Base-by-base conservation (phyloP, 2,113 vertebrate species). In the Addax nasomaculatus region DNA sequence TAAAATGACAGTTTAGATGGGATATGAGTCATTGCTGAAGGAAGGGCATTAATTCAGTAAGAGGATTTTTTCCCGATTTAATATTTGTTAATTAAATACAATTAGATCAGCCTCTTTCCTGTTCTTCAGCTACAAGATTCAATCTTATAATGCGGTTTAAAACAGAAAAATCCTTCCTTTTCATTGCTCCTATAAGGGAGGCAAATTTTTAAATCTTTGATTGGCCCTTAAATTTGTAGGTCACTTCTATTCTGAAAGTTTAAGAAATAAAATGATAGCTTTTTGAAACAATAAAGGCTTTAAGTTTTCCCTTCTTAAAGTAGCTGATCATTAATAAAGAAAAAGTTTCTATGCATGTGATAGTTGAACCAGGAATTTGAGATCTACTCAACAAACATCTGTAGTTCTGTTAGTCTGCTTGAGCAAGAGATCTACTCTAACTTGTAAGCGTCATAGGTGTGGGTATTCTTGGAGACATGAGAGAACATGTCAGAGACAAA, bases 11-110 rank as follows among this genome's bases (percentile, higher is more conserved):
- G 51, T 88, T 85, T 58, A 93, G 64, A 94, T n/a, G 64, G 89
- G 57, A 87, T 51, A 88, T 21, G 29, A 89, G 49, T 81, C 80
- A 51, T 17, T 58, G 14, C 23, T 1, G 3, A 93, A 85, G 57
- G 27, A 89, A 67, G 30, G 39, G 21, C 7, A 33, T 39, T 55
- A 45, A 67, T 87, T 73, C 80, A 92, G 47, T 5, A 64, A 89
- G 84, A 89, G 33, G 15, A 39, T 76, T 80, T 90, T 67, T 60
- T 55, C 60, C 64, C 36, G 30, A 67, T 62, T 96, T 87, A 84
- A 49, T 94, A 67, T 95, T 96, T 92, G 29, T 30, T 85, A 36
- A 80, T 83, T 84, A 83, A 88, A 81, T 53, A 92, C 47, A 90
- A 70, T 78, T 80, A 73, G 60, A 92, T 23, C 87, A 16, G 1